Conservation (phyloP, 2,113 vertebrate species). For the Campylomormyrus tamandua region DNA sequence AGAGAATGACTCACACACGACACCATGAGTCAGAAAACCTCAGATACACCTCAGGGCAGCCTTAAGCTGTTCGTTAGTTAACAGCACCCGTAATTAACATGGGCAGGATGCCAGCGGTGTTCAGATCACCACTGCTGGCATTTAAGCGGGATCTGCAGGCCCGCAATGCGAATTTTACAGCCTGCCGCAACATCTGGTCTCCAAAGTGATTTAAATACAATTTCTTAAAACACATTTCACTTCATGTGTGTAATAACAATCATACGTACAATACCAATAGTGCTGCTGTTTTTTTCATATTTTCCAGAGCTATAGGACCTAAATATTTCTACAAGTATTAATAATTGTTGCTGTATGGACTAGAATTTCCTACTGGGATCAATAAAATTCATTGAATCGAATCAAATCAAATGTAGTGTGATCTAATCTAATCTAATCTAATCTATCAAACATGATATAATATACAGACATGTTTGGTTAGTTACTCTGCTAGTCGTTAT, state of each 20-base stretch:
- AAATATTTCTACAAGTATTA: not conserved
- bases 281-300: not conserved
- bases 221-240: not conserved
- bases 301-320: not conserved
- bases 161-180: not conserved
- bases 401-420: not conserved
- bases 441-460: not conserved
- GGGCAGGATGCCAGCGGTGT: not conserved
- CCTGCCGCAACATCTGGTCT: not conserved
- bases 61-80: not conserved
- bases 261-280: not conserved
- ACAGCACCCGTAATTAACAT: not conserved
- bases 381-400: not conserved
- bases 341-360: not conserved
- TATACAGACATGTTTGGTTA: not conserved
- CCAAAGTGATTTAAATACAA: not conserved
- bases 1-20: conserved; percentile 15
- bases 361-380: not conserved
- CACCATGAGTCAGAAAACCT: not conserved
- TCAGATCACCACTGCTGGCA: not conserved
- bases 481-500: not conserved
- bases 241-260: not conserved
- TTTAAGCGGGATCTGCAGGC: not conserved
- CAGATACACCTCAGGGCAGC: not conserved
- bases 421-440: not conserved